phyloP scores from a whole-genome alignment of 2,113 vertebrate genomes.

The Bagarius yarrelli region DNA sequence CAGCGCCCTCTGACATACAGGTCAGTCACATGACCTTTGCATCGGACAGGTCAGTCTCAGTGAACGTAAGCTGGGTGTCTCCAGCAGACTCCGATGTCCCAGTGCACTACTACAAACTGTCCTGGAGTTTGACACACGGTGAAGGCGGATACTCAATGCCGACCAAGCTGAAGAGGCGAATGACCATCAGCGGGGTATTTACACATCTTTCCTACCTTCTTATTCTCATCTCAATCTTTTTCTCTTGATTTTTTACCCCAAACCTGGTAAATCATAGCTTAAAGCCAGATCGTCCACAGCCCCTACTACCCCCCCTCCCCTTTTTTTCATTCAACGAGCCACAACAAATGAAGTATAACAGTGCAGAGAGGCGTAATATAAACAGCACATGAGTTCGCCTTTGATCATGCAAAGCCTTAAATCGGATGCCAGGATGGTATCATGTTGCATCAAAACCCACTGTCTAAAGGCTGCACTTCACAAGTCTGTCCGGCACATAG shows the following conservation, averaged over 20 bases:
- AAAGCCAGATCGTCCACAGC: slow-evolving; percentile 19
- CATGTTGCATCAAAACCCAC: slow-evolving; percentile 47
- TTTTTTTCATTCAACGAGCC: slow-evolving; percentile 38
- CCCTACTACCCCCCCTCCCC: neutral
- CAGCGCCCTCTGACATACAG: slow-evolving; percentile 77
- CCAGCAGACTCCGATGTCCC: slow-evolving; percentile 81
- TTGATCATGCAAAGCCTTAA: slow-evolving; percentile 41
- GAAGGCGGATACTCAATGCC: slow-evolving; percentile 68
- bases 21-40: slow-evolving; percentile 76
- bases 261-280: slow-evolving; percentile 18
- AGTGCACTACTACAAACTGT: slow-evolving; percentile 86
- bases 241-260: neutral
- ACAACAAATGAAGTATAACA: slow-evolving; percentile 49
- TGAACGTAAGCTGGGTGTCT: slow-evolving; percentile 75
- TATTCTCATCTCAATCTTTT: neutral
- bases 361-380: slow-evolving; percentile 44
- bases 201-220: neutral
- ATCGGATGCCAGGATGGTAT: slow-evolving; percentile 41
- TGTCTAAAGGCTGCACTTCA: slow-evolving; percentile 39
- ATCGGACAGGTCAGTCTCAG: slow-evolving; percentile 69
- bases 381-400: slow-evolving; percentile 41
- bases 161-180: slow-evolving; percentile 81
- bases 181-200: slow-evolving; percentile 78
- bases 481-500: slow-evolving; percentile 26
- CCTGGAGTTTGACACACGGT: slow-evolving; percentile 80